Evolutionary conservation across 2,797 vertebrate genomes (phyloP).

Genomic region (Anolis apletophallus): DNA sequence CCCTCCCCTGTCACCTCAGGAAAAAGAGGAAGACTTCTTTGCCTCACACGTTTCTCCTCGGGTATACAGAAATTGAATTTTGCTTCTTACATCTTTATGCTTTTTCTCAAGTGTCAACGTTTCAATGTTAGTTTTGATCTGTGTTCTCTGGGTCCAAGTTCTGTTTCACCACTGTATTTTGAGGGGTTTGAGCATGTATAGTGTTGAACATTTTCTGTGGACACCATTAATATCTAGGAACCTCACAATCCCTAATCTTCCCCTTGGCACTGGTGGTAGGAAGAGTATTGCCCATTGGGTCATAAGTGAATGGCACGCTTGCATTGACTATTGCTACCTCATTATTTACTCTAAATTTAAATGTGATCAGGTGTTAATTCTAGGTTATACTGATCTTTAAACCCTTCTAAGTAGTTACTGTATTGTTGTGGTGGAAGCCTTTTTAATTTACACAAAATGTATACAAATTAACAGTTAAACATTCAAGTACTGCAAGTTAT

Average conservation of each 20-base stretch:
- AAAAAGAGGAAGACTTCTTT: conserved; percentile 94
- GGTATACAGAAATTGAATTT: conserved; percentile 61
- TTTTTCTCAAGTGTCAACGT: conserved; percentile 8
- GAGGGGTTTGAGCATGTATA: background rate
- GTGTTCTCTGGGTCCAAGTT: background rate
- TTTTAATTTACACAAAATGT: background rate
- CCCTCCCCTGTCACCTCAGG: conserved; percentile 77
- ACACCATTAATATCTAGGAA: background rate
- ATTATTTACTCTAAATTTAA: background rate
- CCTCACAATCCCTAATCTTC: background rate
- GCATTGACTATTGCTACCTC: background rate
- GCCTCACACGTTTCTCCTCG: conserved; percentile 80
- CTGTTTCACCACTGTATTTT: background rate
- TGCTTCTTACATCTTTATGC: background rate
- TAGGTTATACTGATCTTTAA: background rate
- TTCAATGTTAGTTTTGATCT: background rate
- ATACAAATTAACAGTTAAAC: conserved; percentile 4
- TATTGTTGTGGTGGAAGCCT: background rate
- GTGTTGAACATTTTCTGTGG: background rate
- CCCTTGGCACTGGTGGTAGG: background rate
- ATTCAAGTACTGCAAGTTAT: background rate
- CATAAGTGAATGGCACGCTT: background rate
- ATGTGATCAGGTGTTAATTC: background rate
- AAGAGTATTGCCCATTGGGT: background rate
- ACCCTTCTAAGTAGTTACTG: background rate